Conservation (phyloP, 2,888 invertebrate genomes). For the Lasioglossum lativentre region DNA sequence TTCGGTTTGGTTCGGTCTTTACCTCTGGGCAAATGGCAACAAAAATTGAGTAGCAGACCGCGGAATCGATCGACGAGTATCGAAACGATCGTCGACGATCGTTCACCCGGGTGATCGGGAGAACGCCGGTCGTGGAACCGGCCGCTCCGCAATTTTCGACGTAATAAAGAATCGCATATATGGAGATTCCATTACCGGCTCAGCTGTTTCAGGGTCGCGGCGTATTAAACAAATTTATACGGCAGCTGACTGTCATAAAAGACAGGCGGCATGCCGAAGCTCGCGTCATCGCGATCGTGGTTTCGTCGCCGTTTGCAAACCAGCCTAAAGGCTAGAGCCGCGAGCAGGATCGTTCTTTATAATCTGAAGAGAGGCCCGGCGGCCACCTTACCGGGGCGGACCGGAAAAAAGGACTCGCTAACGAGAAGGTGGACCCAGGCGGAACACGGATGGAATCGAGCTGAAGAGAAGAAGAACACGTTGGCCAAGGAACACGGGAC, state of each 20-base stretch:
- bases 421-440: slow-evolving; percentile 23
- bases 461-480: not conserved
- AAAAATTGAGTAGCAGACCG: slow-evolving; percentile 1
- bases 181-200: slow-evolving; percentile 71
- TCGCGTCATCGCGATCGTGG: slow-evolving; percentile 65
- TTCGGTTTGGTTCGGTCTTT: fast-evolving
- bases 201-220: slow-evolving; percentile 72
- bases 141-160: slow-evolving; percentile 68
- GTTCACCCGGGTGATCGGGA: not conserved
- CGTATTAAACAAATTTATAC: slow-evolving; percentile 73
- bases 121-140: slow-evolving; percentile 48
- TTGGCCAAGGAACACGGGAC: not conserved
- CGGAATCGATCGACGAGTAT: not conserved
- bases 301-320: slow-evolving; percentile 67
- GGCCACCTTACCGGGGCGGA: slow-evolving; percentile 16
- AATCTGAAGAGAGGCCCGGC: slow-evolving; percentile 20
- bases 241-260: slow-evolving; percentile 73
- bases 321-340: slow-evolving; percentile 17
- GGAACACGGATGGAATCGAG: not conserved
- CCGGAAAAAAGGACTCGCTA: slow-evolving; percentile 14
- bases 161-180: slow-evolving; percentile 71
- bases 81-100: not conserved
- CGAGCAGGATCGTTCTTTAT: slow-evolving; percentile 51
- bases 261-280: slow-evolving; percentile 68
- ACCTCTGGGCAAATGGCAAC: not conserved